Evolutionary conservation across 2,797 vertebrate species (phyloP).

Genomic region (Loriculus beryllinus): DNA sequence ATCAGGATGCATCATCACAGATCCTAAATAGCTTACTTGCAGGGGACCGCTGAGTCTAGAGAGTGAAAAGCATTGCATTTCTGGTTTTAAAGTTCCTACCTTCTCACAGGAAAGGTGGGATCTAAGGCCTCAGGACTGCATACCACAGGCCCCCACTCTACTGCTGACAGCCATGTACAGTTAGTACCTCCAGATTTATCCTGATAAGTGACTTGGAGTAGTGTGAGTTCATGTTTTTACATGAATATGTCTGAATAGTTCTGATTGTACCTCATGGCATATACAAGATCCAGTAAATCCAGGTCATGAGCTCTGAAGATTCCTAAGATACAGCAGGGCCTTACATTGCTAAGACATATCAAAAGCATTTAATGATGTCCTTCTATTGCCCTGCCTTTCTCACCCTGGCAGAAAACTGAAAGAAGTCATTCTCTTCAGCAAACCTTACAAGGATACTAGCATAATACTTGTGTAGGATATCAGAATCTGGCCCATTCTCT

Average conservation of each 20-base stretch:
- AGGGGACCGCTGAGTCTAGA: background rate
- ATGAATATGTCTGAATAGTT: background rate
- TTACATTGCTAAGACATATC: background rate
- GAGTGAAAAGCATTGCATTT: background rate
- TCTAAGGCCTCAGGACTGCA: background rate
- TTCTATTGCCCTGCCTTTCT: background rate
- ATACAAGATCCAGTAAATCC: background rate
- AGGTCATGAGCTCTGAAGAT: background rate
- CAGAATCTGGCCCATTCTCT: background rate
- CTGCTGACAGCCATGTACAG: background rate
- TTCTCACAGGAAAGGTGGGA: background rate
- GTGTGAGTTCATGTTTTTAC: background rate
- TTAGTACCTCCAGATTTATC: background rate
- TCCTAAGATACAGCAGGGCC: background rate
- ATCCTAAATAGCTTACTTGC: background rate
- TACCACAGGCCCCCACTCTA: background rate
- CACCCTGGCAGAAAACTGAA: background rate
- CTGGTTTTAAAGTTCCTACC: background rate
- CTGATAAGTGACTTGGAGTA: background rate
- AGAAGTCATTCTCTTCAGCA: background rate
- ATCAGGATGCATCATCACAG: background rate
- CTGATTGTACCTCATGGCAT: background rate
- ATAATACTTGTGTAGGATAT: background rate
- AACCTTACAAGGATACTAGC: background rate
- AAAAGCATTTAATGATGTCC: background rate